Evolutionary conservation across 2,113 vertebrate genomes (phyloP).

Genomic region (Salminus brasiliensis): DNA sequence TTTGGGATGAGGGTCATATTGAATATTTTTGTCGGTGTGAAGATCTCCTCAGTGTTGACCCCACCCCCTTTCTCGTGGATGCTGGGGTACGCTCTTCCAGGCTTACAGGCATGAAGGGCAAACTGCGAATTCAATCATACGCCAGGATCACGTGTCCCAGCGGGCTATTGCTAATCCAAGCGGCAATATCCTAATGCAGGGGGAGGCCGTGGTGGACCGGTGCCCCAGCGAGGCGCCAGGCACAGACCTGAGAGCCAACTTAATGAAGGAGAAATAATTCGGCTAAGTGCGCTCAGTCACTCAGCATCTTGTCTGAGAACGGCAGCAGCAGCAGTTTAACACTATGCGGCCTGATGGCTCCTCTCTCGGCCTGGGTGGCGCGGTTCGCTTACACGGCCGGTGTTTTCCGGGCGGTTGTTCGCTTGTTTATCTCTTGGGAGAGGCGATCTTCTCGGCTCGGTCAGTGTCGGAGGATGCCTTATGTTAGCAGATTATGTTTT

Average conservation of each 20-base stretch:
- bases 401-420: too few species aligned
- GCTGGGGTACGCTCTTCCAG: too few species aligned
- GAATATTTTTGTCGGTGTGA: too few species aligned
- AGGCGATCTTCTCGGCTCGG: too few species aligned
- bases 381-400: too few species aligned
- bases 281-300: constrained; percentile 21
- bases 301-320: neutral
- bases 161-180: constrained; percentile 43
- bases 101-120: constrained; percentile 41
- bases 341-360: neutral
- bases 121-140: constrained; percentile 43
- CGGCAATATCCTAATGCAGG: constrained; percentile 48
- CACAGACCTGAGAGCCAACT: neutral
- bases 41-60: too few species aligned
- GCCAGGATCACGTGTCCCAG: constrained; percentile 13
- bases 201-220: constrained; percentile 19
- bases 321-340: neutral
- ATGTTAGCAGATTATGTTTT: too few species aligned
- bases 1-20: too few species aligned
- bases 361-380: neutral
- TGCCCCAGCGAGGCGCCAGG: neutral
- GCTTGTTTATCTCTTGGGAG: too few species aligned
- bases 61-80: too few species aligned
- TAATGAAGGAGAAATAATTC: constrained; percentile 45
- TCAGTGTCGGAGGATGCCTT: too few species aligned